phyloP scores from a whole-genome alignment of 2,797 vertebrate genomes.

The Anas georgica region DNA sequence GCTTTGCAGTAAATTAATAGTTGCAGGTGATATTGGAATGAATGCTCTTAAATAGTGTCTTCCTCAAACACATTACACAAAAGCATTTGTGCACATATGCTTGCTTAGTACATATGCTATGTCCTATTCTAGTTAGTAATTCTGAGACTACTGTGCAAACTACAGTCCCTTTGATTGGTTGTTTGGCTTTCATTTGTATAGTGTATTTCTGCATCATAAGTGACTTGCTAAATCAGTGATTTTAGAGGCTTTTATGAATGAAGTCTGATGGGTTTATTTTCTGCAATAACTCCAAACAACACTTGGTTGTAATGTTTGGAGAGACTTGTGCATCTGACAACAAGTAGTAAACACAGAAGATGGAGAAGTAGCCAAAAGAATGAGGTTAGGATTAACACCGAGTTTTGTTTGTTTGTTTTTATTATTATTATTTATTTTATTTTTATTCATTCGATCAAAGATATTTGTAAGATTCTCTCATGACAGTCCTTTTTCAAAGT shows the following conservation, averaged over 20 bases:
- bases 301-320: background rate
- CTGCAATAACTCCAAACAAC: background rate
- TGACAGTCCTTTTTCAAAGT: conserved; percentile 30
- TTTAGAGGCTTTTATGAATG: background rate
- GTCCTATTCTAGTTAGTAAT: background rate
- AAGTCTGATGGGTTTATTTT: background rate
- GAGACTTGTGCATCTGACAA: background rate
- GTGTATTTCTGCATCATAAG: background rate
- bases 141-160: background rate
- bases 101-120: background rate
- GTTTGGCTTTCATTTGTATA: background rate
- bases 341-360: background rate
- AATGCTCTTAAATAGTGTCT: background rate
- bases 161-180: background rate
- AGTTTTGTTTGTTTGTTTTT: background rate
- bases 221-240: background rate
- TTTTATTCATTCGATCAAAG: conserved; percentile 2
- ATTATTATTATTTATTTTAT: background rate
- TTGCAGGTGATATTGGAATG: background rate
- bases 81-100: background rate
- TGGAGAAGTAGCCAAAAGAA: background rate
- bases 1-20: background rate
- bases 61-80: background rate
- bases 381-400: background rate
- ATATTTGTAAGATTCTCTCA: conserved; percentile 1